Base-by-base conservation (phyloP, 2,888 invertebrate species). In the Reticulitermes lucifugus region DNA sequence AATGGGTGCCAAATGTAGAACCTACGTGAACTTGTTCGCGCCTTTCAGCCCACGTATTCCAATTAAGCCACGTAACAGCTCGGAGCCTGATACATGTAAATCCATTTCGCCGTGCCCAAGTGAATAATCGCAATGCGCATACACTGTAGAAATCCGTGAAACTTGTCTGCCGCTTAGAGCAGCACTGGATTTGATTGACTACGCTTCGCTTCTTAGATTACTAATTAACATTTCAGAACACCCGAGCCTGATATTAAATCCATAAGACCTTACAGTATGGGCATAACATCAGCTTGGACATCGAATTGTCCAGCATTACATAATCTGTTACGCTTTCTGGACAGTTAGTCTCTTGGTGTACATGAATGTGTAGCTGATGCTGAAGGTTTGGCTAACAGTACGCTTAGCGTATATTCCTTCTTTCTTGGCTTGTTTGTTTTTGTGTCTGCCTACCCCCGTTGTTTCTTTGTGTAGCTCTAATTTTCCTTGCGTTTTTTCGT, bases 151-250 rank as follows among this genome's bases (percentile, higher is more conserved):
- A 60, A 60, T 22, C 9, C 12, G 65, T 22, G 65, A 65, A 65
- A 65, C n/a, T 2, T 65, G 65, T n/a, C 22, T 65, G 65, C n/a
- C 6, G n/a, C 22, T 65, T n/a, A n/a, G 59, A 59, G 59, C 59
- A 59, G 59, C 59, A 59, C 59, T 22, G 2, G 22, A 22, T 2
- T n/a, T 65, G 65, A 65, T 79, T 51, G 79, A 51, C 79, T 43
- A 79, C 79, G 79, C 79, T 79, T 79, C 79, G 51, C 51, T 79
- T 79, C 79, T 65, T 65, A n/a, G n/a, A 65, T n/a, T n/a, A n/a
- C 65, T 79, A 79, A 79, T 79, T 79, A 79, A 79, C 79, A 79
- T 79, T 25, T 79, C 79, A 79, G 51, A 79, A 51, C 18, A 14
- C 43, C 51, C 65, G n/a, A 65, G n/a, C 7, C 65, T n/a, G 65